phyloP scores from a whole-genome alignment of 2,797 vertebrate genomes.

The Momotus momota region DNA sequence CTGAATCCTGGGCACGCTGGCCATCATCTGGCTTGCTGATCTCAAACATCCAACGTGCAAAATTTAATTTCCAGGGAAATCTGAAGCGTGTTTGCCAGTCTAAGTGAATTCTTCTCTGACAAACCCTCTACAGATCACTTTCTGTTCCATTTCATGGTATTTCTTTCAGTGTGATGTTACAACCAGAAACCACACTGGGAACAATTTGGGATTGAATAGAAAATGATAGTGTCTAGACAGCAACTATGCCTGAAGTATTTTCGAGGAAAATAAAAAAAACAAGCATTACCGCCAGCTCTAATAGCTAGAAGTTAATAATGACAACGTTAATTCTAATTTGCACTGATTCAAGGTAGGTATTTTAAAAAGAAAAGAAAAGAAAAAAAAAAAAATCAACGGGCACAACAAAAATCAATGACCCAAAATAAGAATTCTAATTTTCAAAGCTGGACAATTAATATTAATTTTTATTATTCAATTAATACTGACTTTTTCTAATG shows the following conservation, averaged over 20 bases:
- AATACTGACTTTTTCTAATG: neutral
- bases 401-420: neutral
- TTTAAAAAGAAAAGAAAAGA: neutral
- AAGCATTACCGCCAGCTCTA: neutral
- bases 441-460: neutral
- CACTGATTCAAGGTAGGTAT: neutral
- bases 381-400: neutral
- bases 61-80: neutral
- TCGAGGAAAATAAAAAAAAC: neutral
- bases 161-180: slow-evolving; percentile 1
- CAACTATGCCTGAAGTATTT: slow-evolving; percentile 25
- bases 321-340: neutral
- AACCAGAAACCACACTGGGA: slow-evolving; percentile 47
- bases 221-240: slow-evolving; percentile 58
- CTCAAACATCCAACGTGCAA: neutral
- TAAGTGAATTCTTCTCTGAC: neutral
- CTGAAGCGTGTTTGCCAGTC: neutral
- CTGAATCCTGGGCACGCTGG: neutral
- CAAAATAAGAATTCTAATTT: neutral
- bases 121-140: neutral
- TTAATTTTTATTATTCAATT: slow-evolving; percentile 10
- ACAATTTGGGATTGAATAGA: slow-evolving; percentile 39
- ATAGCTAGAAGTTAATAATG: neutral
- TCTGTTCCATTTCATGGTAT: slow-evolving; percentile 20
- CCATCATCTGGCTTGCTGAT: neutral